Evolutionary conservation across 2,888 invertebrate genomes (phyloP).

Genomic region (Cantharis rufa): DNA sequence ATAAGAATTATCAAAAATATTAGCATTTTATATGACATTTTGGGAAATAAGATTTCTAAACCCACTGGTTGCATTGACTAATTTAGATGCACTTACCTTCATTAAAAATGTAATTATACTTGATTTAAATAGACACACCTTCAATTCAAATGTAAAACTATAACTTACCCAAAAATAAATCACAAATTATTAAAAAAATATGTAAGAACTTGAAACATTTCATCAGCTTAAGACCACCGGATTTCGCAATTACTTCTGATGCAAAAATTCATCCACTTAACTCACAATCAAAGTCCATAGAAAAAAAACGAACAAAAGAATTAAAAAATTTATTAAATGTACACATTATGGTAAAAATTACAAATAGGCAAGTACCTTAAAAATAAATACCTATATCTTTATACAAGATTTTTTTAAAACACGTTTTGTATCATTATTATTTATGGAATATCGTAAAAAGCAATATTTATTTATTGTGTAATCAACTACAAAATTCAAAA

Average conservation of each 20-base stretch:
- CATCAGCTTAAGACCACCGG: conserved; percentile 7
- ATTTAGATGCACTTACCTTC: background rate
- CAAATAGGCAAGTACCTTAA: background rate
- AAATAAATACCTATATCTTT: background rate
- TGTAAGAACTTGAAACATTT: conserved; percentile 13
- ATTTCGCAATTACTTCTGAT: conserved; percentile 3
- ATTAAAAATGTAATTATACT: background rate
- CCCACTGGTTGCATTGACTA: background rate
- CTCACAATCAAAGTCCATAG: background rate
- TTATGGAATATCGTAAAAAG: background rate
- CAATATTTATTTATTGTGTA: background rate
- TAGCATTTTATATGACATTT: background rate
- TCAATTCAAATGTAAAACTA: background rate
- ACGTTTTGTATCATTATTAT: background rate
- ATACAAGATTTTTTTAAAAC: background rate
- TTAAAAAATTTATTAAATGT: background rate
- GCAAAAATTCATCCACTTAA: conserved; percentile 8
- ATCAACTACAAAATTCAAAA: background rate
- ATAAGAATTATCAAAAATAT: too few species aligned
- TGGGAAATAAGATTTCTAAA: background rate
- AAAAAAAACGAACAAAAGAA: background rate
- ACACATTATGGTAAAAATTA: background rate
- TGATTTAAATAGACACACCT: background rate
- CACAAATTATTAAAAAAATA: conserved; percentile 5
- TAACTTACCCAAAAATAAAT: background rate